Evolutionary conservation across 2,797 vertebrate genomes (phyloP), one percentile per base, ranked within the genome.

Genomic region (Amblyopsis hoosieri): DNA sequence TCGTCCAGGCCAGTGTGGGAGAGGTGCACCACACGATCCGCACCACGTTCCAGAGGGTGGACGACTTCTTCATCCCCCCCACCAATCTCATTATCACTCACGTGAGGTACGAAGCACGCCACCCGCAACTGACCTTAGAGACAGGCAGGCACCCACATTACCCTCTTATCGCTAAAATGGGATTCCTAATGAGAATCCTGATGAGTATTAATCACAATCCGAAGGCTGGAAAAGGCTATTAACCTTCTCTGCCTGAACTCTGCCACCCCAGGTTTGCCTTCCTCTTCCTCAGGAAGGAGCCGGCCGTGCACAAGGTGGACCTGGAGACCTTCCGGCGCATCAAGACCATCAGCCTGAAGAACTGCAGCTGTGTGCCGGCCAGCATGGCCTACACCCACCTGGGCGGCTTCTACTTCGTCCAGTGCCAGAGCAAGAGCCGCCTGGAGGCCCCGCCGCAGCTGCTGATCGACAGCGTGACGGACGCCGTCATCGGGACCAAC

Each of bases 31-130:
- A 49, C 1, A 88, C 94, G 62, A 81, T 96, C 78, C 93, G 78
- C 42, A 94, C 95, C 0, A 91, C 93, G 0, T 97, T 98, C 76
- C 82, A 94, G 70, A 93, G 94, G 78, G 93, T 97, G 80, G 93
- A 86, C 0, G 94, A 97, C 75, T 95, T 98, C 89, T 99, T 96
- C 87, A 96, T 99, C 74, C 96, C 97, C 50, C 93, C 95, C 2
- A 99, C 97, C 69, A 98, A 98, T 81, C 96, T 98, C 76, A 96
- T 99, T 87, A 98, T 99, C 90, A 99, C 97, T 73, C 97, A 99
- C 0, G 88, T 98, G 81, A 95, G 97, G 97, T 99, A 89, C 75
- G 92, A 57, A 51, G 12, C 13, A 3, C 57, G 52, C 33, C 53
- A 12, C 12, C 15, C 52, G 33, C 62, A 49, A 48, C 47, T 63